Percentiles rank a stretch among this genome's conserved stretches.
phyloP scores from a whole-genome alignment of 2,113 vertebrate genomes.

The Sprattus sprattus region DNA sequence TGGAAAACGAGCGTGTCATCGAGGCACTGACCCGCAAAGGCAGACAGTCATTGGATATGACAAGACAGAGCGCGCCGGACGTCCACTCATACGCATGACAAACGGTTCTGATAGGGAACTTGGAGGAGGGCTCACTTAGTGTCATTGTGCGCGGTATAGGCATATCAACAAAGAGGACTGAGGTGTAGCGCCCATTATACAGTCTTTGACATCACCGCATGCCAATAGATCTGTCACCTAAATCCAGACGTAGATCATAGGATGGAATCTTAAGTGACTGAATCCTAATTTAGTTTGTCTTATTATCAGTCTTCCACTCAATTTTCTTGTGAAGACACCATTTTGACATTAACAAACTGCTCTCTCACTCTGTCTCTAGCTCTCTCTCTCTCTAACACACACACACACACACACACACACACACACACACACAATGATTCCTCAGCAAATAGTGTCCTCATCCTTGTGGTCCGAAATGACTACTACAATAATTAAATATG shows the following conservation, averaged over 20 bases:
- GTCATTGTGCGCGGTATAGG: not conserved
- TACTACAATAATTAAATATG: not conserved
- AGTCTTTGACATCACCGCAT: not conserved
- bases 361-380: too few relatives aligned
- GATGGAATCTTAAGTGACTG: not conserved
- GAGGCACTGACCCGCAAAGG: not conserved
- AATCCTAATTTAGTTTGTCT: not conserved
- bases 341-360: too few relatives aligned
- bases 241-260: too few relatives aligned
- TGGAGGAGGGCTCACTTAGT: not conserved
- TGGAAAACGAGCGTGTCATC: not conserved
- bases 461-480: not conserved
- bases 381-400: too few relatives aligned
- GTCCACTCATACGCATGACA: not conserved
- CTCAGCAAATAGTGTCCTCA: not conserved
- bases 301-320: too few relatives aligned
- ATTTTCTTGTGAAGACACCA: too few relatives aligned
- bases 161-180: not conserved
- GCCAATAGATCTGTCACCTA: too few relatives aligned
- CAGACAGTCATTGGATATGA: constrained; percentile 26
- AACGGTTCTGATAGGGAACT: not conserved
- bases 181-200: not conserved
- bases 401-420: too few relatives aligned
- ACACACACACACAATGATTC: not conserved
- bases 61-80: not conserved